These are phyloP conservation scores for Odontocerum albicorne DNA, from an alignment of 2,888 invertebrate species.

Conservation along the genomic window DNA sequence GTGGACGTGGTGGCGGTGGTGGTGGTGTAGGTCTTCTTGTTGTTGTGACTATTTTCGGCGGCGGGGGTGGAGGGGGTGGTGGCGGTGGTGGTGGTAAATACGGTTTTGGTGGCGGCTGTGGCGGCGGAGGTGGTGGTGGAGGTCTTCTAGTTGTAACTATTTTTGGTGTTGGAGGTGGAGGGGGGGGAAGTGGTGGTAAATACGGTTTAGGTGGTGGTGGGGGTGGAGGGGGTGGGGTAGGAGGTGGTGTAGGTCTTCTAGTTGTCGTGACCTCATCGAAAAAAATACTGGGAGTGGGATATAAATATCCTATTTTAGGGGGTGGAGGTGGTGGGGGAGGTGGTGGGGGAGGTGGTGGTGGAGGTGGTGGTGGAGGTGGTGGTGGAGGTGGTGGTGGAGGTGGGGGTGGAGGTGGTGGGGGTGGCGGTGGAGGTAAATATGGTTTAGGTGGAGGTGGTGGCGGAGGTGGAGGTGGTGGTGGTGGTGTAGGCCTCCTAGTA, in stretches of 20 bases:
- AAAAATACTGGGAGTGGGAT: background rate
- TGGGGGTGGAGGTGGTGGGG: background rate
- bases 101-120: background rate
- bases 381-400: background rate
- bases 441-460: background rate
- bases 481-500: conserved; percentile 1
- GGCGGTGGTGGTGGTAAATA: conserved; percentile 5
- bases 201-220: conserved; percentile 8
- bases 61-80: conserved; percentile 1
- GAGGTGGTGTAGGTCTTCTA: conserved; percentile 3
- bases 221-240: conserved; percentile 1
- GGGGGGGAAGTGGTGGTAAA: background rate
- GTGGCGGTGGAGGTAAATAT: background rate
- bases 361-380: conserved; percentile 1
- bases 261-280: background rate
- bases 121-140: background rate
- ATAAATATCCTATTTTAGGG: background rate
- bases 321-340: conserved; percentile 7
- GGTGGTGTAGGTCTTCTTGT: background rate
- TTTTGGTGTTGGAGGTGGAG: background rate
- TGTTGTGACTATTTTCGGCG: background rate
- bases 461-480: conserved; percentile 12
- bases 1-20: background rate
- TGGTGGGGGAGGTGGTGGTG: background rate
- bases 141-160: background rate